phyloP scores from a whole-genome alignment of 2,113 vertebrate genomes.

The Acrocephalus kingi region DNA sequence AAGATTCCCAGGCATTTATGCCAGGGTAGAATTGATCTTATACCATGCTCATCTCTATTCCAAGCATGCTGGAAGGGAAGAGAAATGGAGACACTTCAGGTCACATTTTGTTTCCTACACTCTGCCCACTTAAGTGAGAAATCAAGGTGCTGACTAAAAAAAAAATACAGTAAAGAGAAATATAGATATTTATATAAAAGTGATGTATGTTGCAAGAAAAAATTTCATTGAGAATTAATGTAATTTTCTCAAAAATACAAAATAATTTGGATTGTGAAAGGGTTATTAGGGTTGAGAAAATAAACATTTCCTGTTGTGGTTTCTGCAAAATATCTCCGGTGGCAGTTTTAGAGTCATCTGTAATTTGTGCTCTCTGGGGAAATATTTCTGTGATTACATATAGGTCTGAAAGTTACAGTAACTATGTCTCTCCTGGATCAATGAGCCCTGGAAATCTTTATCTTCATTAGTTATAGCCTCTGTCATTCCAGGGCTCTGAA shows the following conservation, averaged over 20 bases:
- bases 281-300: constrained; percentile 68
- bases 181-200: background rate
- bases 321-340: constrained; percentile 53
- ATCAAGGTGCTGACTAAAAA: background rate
- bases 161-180: background rate
- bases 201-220: background rate
- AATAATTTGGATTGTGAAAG: constrained; percentile 54
- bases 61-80: background rate
- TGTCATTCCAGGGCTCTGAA: constrained; percentile 7
- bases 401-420: constrained; percentile 36
- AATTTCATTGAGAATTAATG: constrained; percentile 22
- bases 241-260: constrained; percentile 36
- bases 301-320: constrained; percentile 73
- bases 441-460: constrained; percentile 7
- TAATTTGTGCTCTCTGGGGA: constrained; percentile 57
- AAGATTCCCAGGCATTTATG: background rate
- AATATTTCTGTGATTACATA: constrained; percentile 52
- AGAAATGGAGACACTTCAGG: background rate
- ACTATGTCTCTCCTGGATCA: constrained; percentile 35
- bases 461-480: constrained; percentile 50
- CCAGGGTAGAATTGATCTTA: background rate
- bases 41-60: background rate
- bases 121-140: background rate
- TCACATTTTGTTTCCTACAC: background rate
- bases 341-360: constrained; percentile 57